Base-by-base conservation (phyloP, 1,140 invertebrate genomes). In the Drosophila kikkawai region DNA sequence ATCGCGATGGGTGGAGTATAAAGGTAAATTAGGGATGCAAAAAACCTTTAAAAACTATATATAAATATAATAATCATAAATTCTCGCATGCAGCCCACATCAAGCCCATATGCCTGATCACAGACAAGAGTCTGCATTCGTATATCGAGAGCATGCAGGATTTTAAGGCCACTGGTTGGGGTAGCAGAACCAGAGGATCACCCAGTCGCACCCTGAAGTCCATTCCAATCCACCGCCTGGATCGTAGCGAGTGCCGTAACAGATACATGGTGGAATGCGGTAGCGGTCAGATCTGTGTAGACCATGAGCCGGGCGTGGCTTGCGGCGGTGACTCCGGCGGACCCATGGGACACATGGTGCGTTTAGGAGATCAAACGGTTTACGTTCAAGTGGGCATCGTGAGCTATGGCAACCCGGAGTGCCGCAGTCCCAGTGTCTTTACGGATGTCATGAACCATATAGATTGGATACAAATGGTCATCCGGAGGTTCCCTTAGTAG, bases 251-350 rank as follows among this genome's bases (percentile, higher is more conserved):
- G 22, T 70, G 67, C 48, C 19, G 9, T 0, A 2, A n/a, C 0
- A 70, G 48, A 15, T 67, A 70, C 9, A 4, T 51, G 60, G 47
- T 66, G 15, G n/a, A 13, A 1, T 53, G 61, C 17, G 7, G 4
- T 1, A 13, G 22, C 12, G 7, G 45, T 22, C 67, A 70, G 48
- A 66, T 70, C 17, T 70, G 67, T 22, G 67, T 70, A 13, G 13
- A 7, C 1, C 67, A 70, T 34, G 41, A 39, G 4, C 3, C 32
- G 7, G 67, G 63, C 0, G 12, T 13, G 3, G 4, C 47, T 1
- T 70, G 67, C 48, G 34, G 48, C 3, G 67, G 67, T 3, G 67
- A 70, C 22, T 70, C 67, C 9, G 67, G 67, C 22, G 67, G 67
- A 22, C 67, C 67, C n/a, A 44, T 70, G 67, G 67, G 61, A 0